Conservation (phyloP, 2,797 vertebrate species). For the Loriculus beryllinus region DNA sequence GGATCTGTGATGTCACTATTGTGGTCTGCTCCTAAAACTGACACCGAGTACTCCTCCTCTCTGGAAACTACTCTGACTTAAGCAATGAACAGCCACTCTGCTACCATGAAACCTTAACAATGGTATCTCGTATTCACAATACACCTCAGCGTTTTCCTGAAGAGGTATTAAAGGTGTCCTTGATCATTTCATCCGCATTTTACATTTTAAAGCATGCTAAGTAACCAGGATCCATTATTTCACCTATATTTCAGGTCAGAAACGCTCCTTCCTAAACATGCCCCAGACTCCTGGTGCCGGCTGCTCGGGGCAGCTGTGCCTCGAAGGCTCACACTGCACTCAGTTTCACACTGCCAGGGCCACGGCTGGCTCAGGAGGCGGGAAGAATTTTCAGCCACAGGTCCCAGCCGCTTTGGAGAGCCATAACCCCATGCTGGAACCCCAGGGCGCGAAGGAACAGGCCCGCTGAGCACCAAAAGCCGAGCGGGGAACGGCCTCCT, state of each 20-base stretch:
- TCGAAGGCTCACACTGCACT: too few relatives aligned
- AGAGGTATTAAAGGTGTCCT: neutral
- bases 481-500: neutral
- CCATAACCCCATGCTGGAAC: neutral
- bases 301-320: neutral
- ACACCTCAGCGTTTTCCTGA: neutral
- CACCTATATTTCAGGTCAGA: neutral
- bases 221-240: neutral
- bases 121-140: accelerated
- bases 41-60: neutral
- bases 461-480: neutral
- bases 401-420: neutral
- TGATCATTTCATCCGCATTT: neutral
- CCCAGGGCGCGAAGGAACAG: neutral
- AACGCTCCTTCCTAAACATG: neutral
- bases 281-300: accelerated
- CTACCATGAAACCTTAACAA: neutral
- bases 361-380: too few relatives aligned
- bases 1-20: neutral
- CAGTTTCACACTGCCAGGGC: neutral
- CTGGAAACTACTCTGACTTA: neutral
- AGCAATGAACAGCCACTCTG: neutral
- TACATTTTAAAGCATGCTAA: neutral
- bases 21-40: neutral
- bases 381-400: neutral